These are phyloP conservation scores for Lampris incognitus DNA, from an alignment of 2,113 vertebrate genomes.

Conservation along the genomic window DNA sequence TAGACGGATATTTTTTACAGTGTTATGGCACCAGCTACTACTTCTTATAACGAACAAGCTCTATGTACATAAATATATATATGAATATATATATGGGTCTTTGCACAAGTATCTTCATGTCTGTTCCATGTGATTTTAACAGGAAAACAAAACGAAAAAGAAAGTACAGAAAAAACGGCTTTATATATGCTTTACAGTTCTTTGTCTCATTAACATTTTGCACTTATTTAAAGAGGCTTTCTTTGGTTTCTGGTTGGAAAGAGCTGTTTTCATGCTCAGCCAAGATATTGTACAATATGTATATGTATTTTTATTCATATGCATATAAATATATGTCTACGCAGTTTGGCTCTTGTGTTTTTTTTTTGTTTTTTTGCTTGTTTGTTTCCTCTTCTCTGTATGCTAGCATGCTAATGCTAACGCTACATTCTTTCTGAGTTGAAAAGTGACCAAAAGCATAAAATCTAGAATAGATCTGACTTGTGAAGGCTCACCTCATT, in stretches of 20 bases:
- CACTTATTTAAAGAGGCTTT: slow-evolving; percentile 87
- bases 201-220: slow-evolving; percentile 86
- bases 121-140: slow-evolving; percentile 79
- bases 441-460: too few relatives aligned
- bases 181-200: slow-evolving; percentile 84
- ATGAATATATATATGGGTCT: slow-evolving; percentile 81
- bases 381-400: neutral
- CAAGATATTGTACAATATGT: slow-evolving; percentile 84
- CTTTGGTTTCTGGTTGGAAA: slow-evolving; percentile 78
- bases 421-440: too few relatives aligned
- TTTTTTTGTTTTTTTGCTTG: slow-evolving; percentile 40
- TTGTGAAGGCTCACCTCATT: neutral
- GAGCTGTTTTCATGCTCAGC: slow-evolving; percentile 80
- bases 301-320: slow-evolving; percentile 88
- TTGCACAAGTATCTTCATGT: slow-evolving; percentile 84
- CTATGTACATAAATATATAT: slow-evolving; percentile 77
- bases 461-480: neutral
- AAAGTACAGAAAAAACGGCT: slow-evolving; percentile 65
- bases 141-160: slow-evolving; percentile 69
- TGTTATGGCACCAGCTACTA: slow-evolving; percentile 73
- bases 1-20: too few relatives aligned
- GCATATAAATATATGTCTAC: slow-evolving; percentile 88
- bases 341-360: slow-evolving; percentile 73
- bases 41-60: slow-evolving; percentile 68
- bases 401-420: too few relatives aligned